Evolutionary conservation across 2,797 vertebrate genomes (phyloP).

Genomic region (Notolepis coatsorum): DNA sequence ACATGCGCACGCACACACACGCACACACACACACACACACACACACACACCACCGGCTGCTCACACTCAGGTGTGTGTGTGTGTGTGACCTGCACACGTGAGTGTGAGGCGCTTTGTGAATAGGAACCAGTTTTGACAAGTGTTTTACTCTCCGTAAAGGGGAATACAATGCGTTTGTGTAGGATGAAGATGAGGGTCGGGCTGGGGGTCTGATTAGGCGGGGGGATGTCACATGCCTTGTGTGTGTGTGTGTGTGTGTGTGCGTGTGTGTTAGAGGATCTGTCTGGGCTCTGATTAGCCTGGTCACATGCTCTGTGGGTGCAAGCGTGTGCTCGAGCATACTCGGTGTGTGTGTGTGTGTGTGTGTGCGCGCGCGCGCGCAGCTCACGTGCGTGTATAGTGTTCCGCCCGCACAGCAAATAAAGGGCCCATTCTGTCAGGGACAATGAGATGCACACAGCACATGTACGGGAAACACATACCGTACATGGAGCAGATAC

Average conservation of each 20-base stretch:
- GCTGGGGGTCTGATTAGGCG: constrained; percentile 37
- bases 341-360: constrained; percentile 31
- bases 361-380: constrained; percentile 1
- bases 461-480: constrained; percentile 56
- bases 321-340: constrained; percentile 51
- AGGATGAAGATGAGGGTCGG: constrained; percentile 22
- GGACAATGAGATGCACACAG: constrained; percentile 70
- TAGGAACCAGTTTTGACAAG: constrained; percentile 33
- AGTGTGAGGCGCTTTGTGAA: constrained; percentile 35
- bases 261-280: constrained; percentile 38
- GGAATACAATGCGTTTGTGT: constrained; percentile 50
- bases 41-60: constrained; percentile 53
- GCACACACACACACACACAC: constrained; percentile 17
- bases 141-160: constrained; percentile 54
- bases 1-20: constrained; percentile 42
- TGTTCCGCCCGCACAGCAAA: constrained; percentile 52
- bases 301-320: constrained; percentile 58
- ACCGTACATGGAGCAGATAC: constrained; percentile 55
- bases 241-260: constrained; percentile 12
- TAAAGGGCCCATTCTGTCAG: constrained; percentile 71
- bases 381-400: constrained; percentile 10
- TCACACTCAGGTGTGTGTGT: constrained; percentile 61
- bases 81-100: constrained; percentile 39
- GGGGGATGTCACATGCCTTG: constrained; percentile 44
- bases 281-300: constrained; percentile 51